Evolutionary conservation across 2,797 vertebrate species (phyloP).

Genomic region (Bradypodion pumilum): DNA sequence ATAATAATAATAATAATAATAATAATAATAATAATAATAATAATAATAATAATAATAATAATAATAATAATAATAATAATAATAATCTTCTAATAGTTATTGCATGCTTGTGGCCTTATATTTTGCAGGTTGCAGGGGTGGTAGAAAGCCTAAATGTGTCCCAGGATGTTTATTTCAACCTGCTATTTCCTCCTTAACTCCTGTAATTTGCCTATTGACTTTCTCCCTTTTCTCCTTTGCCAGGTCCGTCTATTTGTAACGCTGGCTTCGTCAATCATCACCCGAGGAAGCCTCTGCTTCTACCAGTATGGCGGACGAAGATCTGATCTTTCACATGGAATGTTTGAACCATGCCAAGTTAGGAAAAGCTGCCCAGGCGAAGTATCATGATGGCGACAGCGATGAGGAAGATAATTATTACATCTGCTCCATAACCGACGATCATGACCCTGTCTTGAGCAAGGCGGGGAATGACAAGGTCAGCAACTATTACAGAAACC

Average conservation of each 20-base stretch:
- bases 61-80: no score
- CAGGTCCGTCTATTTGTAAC: conserved; percentile 58
- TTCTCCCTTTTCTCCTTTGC: background rate
- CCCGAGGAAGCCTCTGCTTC: conserved; percentile 25
- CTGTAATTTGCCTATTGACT: background rate
- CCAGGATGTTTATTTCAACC: background rate
- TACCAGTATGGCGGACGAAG: conserved; percentile 87
- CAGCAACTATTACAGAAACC: conserved; percentile 77
- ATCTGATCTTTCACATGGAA: conserved; percentile 95
- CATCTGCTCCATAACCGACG: conserved; percentile 90
- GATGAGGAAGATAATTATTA: conserved; percentile 86
- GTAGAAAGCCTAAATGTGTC: background rate
- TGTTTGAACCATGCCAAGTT: conserved; percentile 80
- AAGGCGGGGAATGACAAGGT: conserved; percentile 73
- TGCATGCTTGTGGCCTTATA: background rate
- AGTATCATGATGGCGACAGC: conserved; percentile 74
- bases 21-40: no score
- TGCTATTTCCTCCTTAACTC: background rate
- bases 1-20: no score
- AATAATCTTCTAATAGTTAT: no score
- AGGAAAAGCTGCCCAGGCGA: conserved; percentile 50
- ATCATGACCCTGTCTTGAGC: conserved; percentile 80
- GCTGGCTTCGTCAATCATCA: conserved; percentile 55
- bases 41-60: no score
- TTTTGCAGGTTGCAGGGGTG: background rate